Conservation (phyloP, 2,888 invertebrate genomes). For the Mythimna vitellina region DNA sequence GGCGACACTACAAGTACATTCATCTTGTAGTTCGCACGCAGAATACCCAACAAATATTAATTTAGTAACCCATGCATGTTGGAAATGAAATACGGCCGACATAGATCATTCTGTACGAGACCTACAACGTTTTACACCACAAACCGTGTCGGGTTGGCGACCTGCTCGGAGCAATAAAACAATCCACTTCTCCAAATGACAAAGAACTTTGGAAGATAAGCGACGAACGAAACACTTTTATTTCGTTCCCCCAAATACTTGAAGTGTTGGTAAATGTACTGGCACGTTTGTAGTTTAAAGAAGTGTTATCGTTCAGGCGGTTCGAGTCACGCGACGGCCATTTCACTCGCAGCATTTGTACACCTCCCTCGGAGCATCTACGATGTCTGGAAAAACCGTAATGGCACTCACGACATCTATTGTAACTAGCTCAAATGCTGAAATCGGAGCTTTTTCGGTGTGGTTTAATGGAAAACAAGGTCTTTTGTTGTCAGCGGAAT, state of each 20-base stretch:
- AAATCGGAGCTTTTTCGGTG: constrained; percentile 19
- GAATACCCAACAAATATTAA: constrained; percentile 51
- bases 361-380: constrained; percentile 47
- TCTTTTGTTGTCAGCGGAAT: constrained; percentile 29
- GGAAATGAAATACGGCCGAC: constrained; percentile 43
- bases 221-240: constrained; percentile 57
- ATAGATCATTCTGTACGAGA: constrained; percentile 42
- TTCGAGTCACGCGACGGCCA: constrained; percentile 61
- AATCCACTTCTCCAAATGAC: constrained; percentile 60
- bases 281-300: constrained; percentile 60
- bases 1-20: constrained; percentile 27
- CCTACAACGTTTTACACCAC: constrained; percentile 53
- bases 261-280: constrained; percentile 59
- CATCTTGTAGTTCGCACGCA: constrained; percentile 35
- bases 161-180: constrained; percentile 56
- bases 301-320: constrained; percentile 60
- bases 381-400: constrained; percentile 48
- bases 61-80: constrained; percentile 48
- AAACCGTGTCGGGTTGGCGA: constrained; percentile 58
- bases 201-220: constrained; percentile 59
- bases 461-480: constrained; percentile 15
- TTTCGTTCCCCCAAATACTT: constrained; percentile 59
- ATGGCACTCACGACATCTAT: constrained; percentile 53
- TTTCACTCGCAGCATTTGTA: constrained; percentile 46
- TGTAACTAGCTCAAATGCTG: constrained; percentile 45